phyloP scores from a whole-genome alignment of 2,888 invertebrate species.

The Epinotia ramella region DNA sequence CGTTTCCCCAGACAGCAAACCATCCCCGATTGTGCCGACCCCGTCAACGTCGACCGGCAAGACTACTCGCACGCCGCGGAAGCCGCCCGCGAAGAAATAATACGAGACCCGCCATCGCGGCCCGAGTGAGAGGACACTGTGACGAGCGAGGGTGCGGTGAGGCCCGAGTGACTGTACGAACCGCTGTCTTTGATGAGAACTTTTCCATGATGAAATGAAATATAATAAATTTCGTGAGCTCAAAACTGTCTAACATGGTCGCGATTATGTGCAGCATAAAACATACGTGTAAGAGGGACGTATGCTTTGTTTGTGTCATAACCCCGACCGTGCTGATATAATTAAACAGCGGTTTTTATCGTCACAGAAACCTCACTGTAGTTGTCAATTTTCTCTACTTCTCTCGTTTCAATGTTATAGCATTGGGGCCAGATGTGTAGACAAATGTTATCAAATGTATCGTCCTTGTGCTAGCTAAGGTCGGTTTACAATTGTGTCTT shows the following conservation, averaged over 20 bases:
- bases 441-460: slow-evolving; percentile 25
- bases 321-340: neutral
- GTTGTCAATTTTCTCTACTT: slow-evolving; percentile 32
- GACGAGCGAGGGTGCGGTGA: slow-evolving; percentile 23
- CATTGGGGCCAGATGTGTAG: slow-evolving; percentile 18
- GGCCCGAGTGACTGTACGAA: slow-evolving; percentile 11
- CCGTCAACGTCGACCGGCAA: slow-evolving; percentile 81
- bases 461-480: slow-evolving; percentile 24
- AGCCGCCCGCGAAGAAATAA: slow-evolving; percentile 79
- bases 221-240: neutral
- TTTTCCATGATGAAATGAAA: neutral
- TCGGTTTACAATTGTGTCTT: slow-evolving; percentile 45
- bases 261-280: neutral
- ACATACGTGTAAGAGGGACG: neutral
- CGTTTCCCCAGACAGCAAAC: slow-evolving; percentile 66
- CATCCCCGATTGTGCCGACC: slow-evolving; percentile 71
- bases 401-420: slow-evolving; percentile 17
- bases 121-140: slow-evolving; percentile 44
- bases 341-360: slow-evolving; percentile 22
- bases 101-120: slow-evolving; percentile 50
- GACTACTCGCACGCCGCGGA: slow-evolving; percentile 77
- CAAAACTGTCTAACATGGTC: neutral
- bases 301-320: neutral
- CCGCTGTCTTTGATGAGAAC: neutral
- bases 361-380: slow-evolving; percentile 19